Percentiles rank a stretch among this genome's conserved stretches.
Conservation (phyloP, 2,113 vertebrate species). For the Myiozetetes cayanensis region DNA sequence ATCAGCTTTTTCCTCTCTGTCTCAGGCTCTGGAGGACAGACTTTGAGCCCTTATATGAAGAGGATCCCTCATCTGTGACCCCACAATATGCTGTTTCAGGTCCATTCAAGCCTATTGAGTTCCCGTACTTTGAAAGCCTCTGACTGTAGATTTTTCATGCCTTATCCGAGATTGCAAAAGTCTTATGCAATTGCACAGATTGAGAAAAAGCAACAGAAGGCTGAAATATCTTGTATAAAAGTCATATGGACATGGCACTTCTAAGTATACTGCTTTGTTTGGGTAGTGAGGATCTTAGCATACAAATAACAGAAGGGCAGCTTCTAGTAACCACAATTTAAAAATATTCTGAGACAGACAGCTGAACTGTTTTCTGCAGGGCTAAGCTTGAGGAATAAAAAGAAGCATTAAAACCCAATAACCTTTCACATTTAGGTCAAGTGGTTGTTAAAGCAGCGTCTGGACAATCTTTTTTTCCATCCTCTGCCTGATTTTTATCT, state of each 20-base stretch:
- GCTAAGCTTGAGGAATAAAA: constrained; percentile 6
- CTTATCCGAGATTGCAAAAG: background rate
- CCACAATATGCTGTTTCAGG: background rate
- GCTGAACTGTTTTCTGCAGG: constrained; percentile 34
- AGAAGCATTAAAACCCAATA: constrained; percentile 28
- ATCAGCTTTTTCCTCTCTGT: background rate
- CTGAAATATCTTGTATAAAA: background rate
- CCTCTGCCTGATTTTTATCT: constrained; percentile 38
- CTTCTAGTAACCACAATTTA: background rate
- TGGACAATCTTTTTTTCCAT: constrained; percentile 36
- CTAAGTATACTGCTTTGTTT: background rate
- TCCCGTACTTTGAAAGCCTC: background rate
- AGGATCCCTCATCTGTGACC: background rate
- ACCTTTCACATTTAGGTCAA: constrained; percentile 40
- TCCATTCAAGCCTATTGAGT: background rate
- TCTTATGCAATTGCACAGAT: background rate
- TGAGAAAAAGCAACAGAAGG: background rate
- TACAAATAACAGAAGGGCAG: background rate
- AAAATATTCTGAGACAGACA: background rate
- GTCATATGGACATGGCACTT: background rate
- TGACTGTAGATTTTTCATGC: background rate
- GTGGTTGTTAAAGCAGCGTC: constrained; percentile 31
- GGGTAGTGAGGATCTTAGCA: constrained; percentile 4
- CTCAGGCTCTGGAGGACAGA: background rate
- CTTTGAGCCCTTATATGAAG: background rate